These are phyloP conservation scores for Pegoplata infirma DNA, from an alignment of 2,888 invertebrate species.

Conservation along the genomic window DNA sequence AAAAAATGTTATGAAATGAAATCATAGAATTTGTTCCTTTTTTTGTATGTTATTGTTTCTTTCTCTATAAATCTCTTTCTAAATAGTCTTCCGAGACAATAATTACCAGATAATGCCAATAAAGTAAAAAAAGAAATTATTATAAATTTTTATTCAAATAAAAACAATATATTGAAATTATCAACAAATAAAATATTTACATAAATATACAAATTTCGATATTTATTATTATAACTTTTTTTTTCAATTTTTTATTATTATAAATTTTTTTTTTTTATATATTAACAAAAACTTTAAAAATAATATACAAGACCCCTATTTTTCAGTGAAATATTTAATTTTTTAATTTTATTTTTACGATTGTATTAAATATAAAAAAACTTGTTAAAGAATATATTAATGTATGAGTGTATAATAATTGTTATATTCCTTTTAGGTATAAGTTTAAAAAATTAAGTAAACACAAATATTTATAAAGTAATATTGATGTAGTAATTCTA, in stretches of 20 bases:
- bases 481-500: slow-evolving; percentile 54
- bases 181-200: slow-evolving; percentile 30
- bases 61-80: slow-evolving; percentile 51
- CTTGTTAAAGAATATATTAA: slow-evolving; percentile 32
- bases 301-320: not conserved
- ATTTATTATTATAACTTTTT: slow-evolving; percentile 33
- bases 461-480: slow-evolving; percentile 44
- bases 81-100: slow-evolving; percentile 74
- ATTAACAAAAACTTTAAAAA: slow-evolving; percentile 29
- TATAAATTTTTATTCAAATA: slow-evolving; percentile 2
- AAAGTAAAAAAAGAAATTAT: slow-evolving; percentile 8
- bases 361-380: slow-evolving; percentile 40
- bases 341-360: slow-evolving; percentile 43
- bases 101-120: slow-evolving; percentile 69
- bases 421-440: slow-evolving; percentile 47
- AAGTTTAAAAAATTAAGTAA: slow-evolving; percentile 29
- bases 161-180: slow-evolving; percentile 25
- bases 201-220: not conserved
- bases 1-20: slow-evolving; percentile 3
- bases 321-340: slow-evolving; percentile 25
- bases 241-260: not conserved
- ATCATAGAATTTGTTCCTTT: slow-evolving; percentile 35
- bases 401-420: slow-evolving; percentile 46
- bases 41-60: slow-evolving; percentile 43
- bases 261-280: not conserved